Percentiles rank a stretch among this genome's conserved stretches.
Conservation (phyloP, 2,888 invertebrate genomes). For the Dromius quadrimaculatus region DNA sequence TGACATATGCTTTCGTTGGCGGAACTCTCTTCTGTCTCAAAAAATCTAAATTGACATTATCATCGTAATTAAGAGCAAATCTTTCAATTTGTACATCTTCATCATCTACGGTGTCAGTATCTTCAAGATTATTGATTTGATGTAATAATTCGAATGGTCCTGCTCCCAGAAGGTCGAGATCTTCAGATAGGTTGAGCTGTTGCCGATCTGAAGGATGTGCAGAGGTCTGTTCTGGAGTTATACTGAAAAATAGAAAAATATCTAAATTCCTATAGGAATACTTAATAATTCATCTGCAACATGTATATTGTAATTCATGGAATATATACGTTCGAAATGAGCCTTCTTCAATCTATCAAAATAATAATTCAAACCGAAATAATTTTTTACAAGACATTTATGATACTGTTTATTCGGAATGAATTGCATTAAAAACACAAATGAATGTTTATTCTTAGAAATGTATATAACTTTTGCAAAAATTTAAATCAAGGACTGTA, state of each 20-base stretch:
- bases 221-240: conserved; percentile 30
- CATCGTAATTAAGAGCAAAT: conserved; percentile 62
- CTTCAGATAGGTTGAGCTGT: conserved; percentile 53
- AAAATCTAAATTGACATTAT: conserved; percentile 60
- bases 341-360: no score
- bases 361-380: no score
- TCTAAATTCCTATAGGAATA: no score
- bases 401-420: no score
- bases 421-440: no score
- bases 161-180: conserved; percentile 61
- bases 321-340: no score
- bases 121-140: conserved; percentile 60
- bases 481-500: no score
- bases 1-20: conserved; percentile 71
- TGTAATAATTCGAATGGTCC: conserved; percentile 63
- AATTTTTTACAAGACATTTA: no score
- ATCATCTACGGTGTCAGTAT: conserved; percentile 57
- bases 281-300: no score
- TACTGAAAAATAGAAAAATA: conserved; percentile 55
- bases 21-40: conserved; percentile 69
- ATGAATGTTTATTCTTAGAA: no score
- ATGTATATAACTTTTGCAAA: no score
- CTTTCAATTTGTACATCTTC: conserved; percentile 58
- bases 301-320: no score
- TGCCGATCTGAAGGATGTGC: not conserved